phyloP scores from a whole-genome alignment of 2,113 vertebrate genomes.

The Electrona antarctica region DNA sequence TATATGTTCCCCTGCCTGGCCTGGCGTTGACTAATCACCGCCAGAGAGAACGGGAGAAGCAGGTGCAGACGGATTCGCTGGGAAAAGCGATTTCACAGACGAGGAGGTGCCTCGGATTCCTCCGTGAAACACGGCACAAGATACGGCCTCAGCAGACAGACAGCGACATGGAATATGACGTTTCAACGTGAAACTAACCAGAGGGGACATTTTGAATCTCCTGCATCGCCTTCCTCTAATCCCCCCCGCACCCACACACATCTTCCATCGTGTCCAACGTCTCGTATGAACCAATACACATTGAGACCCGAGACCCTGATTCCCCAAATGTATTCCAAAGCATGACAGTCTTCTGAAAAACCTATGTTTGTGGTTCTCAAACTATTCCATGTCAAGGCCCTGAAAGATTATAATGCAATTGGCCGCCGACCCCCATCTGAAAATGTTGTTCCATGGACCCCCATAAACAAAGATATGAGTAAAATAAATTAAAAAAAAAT shows the following conservation, averaged over 20 bases:
- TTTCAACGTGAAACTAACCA: conserved; percentile 49
- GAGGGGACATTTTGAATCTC: conserved; percentile 48
- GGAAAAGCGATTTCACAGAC: conserved; percentile 61
- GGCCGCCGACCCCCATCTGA: no score
- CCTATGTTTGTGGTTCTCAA: no score
- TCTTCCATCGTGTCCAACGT: conserved; percentile 60
- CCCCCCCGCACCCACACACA: conserved; percentile 19
- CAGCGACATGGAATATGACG: conserved; percentile 58
- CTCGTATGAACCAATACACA: conserved; percentile 50
- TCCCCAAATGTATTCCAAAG: no score
- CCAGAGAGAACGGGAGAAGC: conserved; percentile 45
- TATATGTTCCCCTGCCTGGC: conserved; percentile 57
- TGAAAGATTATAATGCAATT: no score
- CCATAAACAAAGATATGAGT: conserved; percentile 34
- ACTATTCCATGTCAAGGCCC: no score
- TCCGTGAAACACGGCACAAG: conserved; percentile 34
- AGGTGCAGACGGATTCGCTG: conserved; percentile 65
- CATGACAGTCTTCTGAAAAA: no score
- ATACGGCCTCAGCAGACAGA: conserved; percentile 21
- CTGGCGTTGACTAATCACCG: conserved; percentile 72
- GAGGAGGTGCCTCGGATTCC: conserved; percentile 50
- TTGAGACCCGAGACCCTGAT: no score
- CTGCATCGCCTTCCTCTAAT: conserved; percentile 40
- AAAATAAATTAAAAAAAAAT: neutral
- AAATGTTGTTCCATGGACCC: no score